Conservation (phyloP, 2,797 vertebrate genomes). For the Petrocephalus sullivani region DNA sequence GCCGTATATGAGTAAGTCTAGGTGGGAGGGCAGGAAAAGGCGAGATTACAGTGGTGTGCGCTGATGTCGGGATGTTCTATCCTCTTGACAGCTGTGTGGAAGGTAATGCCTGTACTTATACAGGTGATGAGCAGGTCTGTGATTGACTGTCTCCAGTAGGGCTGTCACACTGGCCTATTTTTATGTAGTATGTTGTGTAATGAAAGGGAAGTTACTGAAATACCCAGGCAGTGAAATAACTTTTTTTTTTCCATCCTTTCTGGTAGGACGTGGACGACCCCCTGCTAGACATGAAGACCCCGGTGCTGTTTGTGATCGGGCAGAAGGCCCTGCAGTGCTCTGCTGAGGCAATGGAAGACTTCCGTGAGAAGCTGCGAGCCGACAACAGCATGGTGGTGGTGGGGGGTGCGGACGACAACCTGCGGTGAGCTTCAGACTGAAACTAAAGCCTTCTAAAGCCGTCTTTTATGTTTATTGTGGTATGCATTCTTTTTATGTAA, state of each 20-base stretch:
- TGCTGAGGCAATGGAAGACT: constrained; percentile 89
- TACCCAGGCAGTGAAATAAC: not conserved
- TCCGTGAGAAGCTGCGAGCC: constrained; percentile 87
- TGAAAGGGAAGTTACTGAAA: not conserved
- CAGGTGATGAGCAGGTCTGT: not conserved
- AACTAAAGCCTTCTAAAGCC: not conserved
- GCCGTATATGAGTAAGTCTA: not conserved
- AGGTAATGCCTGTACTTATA: not conserved
- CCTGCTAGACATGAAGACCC: constrained; percentile 94
- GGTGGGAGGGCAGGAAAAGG: not conserved
- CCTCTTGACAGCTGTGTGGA: not conserved
- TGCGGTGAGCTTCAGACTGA: constrained; percentile 65
- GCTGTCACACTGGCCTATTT: not conserved
- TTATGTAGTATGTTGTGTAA: not conserved
- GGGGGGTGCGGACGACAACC: constrained; percentile 90
- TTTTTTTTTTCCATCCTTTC: not conserved
- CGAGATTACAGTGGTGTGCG: not conserved
- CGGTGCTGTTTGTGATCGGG: constrained; percentile 89
- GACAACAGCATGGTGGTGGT: constrained; percentile 97
- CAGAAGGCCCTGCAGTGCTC: constrained; percentile 91
- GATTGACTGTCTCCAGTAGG: not conserved
- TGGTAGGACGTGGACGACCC: constrained; percentile 91
- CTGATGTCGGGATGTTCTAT: not conserved
- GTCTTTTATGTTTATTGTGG: too few species aligned
- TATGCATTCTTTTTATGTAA: not conserved